Percentiles rank a stretch among this genome's conserved stretches.
phyloP scores from a whole-genome alignment of 2,113 vertebrate genomes.

The Anoura caudifer region DNA sequence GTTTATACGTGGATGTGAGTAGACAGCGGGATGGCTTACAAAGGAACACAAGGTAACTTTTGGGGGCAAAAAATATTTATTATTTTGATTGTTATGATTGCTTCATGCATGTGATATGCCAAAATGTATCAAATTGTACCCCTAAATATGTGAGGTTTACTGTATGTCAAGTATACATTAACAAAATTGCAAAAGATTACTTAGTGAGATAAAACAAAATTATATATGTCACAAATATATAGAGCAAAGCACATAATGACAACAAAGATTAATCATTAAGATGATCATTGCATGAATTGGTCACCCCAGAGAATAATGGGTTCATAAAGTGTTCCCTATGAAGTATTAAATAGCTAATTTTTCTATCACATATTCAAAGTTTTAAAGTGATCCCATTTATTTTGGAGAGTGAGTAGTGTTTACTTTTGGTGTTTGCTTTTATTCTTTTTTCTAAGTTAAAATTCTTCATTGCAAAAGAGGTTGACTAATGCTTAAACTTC shows the following conservation, averaged over 20 bases:
- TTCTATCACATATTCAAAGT: background rate
- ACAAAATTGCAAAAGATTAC: background rate
- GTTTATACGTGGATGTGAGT: background rate
- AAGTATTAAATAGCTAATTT: conserved; percentile 11
- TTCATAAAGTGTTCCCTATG: background rate
- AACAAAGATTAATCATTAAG: conserved; percentile 14
- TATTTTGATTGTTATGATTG: background rate
- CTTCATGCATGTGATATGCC: background rate
- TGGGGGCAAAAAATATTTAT: background rate
- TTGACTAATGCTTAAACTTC: background rate
- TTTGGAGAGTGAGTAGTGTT: background rate
- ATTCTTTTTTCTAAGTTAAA: background rate
- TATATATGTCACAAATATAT: background rate
- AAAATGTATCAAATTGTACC: background rate
- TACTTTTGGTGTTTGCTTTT: background rate
- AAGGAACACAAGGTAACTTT: background rate
- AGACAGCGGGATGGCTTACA: background rate
- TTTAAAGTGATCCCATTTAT: conserved; percentile 1
- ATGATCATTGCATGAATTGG: background rate
- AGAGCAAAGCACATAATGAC: background rate
- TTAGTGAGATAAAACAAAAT: background rate
- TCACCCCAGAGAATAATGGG: background rate
- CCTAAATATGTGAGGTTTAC: background rate
- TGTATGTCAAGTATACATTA: background rate
- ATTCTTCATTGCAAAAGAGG: background rate